These are phyloP conservation scores for Ptychochromis oligacanthus DNA, from an alignment of 2,113 vertebrate species.

Conservation along the genomic window DNA sequence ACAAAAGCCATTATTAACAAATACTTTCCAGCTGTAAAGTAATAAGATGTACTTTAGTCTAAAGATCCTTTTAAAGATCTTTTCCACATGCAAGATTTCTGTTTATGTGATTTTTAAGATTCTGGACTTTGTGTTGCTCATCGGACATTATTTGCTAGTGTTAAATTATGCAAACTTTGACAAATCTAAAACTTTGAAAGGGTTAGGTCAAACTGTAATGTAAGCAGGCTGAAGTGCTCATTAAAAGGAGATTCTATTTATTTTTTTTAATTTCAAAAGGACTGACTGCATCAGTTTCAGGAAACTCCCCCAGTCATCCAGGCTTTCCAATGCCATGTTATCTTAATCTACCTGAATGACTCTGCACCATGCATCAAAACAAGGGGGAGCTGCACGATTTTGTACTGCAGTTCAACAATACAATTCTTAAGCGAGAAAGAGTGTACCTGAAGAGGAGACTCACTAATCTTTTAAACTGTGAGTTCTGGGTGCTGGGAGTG, in stretches of 20 bases:
- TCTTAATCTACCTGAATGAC: slow-evolving; percentile 21
- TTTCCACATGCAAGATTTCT: neutral
- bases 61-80: neutral
- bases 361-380: slow-evolving; percentile 18
- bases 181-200: slow-evolving; percentile 21
- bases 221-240: slow-evolving; percentile 39
- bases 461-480: neutral
- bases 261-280: slow-evolving; percentile 1
- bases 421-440: neutral
- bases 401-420: slow-evolving; percentile 6
- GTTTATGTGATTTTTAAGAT: neutral
- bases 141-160: neutral
- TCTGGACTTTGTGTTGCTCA: neutral
- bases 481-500: slow-evolving; percentile 5
- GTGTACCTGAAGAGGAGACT: slow-evolving; percentile 50
- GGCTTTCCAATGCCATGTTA: slow-evolving; percentile 14
- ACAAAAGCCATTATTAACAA: slow-evolving; percentile 13
- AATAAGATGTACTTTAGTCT: neutral
- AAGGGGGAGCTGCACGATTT: slow-evolving; percentile 22
- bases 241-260: slow-evolving; percentile 20
- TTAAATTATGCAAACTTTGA: slow-evolving; percentile 15
- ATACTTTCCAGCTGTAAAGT: slow-evolving; percentile 6
- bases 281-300: slow-evolving; percentile 19
- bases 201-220: slow-evolving; percentile 5
- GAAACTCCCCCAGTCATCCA: slow-evolving; percentile 48